These are phyloP conservation scores for Oryzias sinensis DNA, from an alignment of 2,797 vertebrate species.

Conservation along the genomic window DNA sequence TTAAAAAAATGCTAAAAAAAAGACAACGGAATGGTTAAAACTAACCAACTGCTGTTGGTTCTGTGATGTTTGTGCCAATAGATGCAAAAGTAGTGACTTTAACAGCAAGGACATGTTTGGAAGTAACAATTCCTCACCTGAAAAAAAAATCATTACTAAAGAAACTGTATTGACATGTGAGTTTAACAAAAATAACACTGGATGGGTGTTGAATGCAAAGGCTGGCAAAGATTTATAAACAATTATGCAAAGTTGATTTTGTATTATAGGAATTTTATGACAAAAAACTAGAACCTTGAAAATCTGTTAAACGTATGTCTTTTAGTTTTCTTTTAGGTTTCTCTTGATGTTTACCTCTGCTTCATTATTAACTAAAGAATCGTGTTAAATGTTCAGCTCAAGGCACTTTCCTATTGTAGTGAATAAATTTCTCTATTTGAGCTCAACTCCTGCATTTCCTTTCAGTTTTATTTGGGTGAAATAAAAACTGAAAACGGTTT, in stretches of 20 bases:
- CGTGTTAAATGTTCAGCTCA: background rate
- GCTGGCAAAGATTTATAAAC: background rate
- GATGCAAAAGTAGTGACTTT: conserved; percentile 6
- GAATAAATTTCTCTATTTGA: conserved; percentile 12
- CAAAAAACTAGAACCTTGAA: background rate
- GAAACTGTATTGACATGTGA: background rate
- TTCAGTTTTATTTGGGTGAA: background rate
- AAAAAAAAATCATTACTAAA: background rate
- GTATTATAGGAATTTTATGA: background rate
- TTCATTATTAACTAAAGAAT: background rate
- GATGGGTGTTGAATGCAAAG: background rate
- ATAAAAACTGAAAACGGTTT: too few relatives aligned
- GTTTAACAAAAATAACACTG: background rate
- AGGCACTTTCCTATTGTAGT: background rate
- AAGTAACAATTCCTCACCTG: background rate
- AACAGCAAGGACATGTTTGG: background rate
- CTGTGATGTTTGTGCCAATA: conserved; percentile 4
- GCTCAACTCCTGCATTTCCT: background rate
- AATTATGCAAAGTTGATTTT: background rate
- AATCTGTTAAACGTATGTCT: too few relatives aligned
- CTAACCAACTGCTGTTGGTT: background rate
- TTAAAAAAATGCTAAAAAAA: too few relatives aligned
- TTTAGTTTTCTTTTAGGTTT: background rate
- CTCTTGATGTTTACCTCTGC: background rate
- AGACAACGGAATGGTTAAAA: too few relatives aligned